Evolutionary conservation across 2,113 vertebrate genomes (phyloP).

Genomic region (Erpornis zantholeuca): DNA sequence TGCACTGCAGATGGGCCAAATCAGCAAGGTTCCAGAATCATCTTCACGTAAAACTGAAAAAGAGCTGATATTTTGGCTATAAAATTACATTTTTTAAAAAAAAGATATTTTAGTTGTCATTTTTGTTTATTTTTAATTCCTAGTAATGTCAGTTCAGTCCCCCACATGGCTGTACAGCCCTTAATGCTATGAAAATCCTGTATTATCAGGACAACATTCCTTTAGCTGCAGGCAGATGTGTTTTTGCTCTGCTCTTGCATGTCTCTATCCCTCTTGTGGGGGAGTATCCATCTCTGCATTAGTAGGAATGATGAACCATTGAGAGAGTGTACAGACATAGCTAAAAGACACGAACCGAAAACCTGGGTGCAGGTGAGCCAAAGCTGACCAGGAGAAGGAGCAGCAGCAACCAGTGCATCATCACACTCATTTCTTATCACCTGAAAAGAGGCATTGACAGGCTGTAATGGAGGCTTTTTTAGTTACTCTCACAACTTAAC

Average conservation of each 20-base stretch:
- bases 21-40: background rate
- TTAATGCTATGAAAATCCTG: background rate
- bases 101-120: background rate
- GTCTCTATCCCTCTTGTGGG: background rate
- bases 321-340: background rate
- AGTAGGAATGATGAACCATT: background rate
- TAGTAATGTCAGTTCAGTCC: background rate
- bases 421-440: background rate
- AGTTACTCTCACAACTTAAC: background rate
- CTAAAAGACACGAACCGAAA: slow-evolving; percentile 66
- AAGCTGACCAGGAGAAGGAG: slow-evolving; percentile 66
- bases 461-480: background rate
- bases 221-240: background rate
- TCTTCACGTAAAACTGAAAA: background rate
- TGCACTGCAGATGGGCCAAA: background rate
- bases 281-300: background rate
- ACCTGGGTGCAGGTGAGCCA: slow-evolving; percentile 43
- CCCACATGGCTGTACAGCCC: background rate
- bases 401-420: slow-evolving; percentile 11
- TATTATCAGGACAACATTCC: background rate
- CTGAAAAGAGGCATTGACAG: slow-evolving; percentile 23
- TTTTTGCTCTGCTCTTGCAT: background rate
- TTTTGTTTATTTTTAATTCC: background rate
- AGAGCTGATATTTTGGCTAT: background rate
- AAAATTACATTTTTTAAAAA: background rate